A percentile compares a stretch with the other conserved stretches of the same genome.
phyloP scores from a whole-genome alignment of 2,888 invertebrate species.

The Diachrysia chrysitis region DNA sequence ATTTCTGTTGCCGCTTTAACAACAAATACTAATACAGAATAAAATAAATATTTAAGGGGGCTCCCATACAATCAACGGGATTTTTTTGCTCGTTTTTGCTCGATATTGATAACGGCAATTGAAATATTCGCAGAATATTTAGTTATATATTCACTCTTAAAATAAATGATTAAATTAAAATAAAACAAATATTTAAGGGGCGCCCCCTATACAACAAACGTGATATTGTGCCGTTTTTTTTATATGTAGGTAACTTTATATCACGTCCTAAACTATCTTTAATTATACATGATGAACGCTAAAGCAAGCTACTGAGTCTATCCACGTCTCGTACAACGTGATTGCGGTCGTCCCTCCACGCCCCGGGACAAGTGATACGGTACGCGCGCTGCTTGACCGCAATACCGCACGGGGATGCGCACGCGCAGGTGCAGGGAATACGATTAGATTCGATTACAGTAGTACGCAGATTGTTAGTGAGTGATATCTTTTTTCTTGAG shows the following conservation, averaged over 20 bases:
- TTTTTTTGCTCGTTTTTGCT: too few relatives aligned
- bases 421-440: conserved; percentile 36
- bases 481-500: neutral
- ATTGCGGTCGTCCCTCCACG: conserved; percentile 46
- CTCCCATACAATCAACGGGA: too few relatives aligned
- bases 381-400: conserved; percentile 50
- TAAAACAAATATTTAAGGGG: too few relatives aligned
- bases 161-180: too few relatives aligned
- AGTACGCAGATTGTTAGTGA: neutral
- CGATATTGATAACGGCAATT: too few relatives aligned
- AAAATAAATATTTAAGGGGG: too few relatives aligned
- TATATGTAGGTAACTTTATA: neutral
- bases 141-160: too few relatives aligned
- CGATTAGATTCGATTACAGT: conserved; percentile 28
- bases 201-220: too few relatives aligned
- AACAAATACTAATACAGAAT: too few relatives aligned
- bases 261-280: neutral
- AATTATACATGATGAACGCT: neutral
- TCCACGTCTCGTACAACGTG: conserved; percentile 50
- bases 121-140: too few relatives aligned
- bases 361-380: conserved; percentile 43
- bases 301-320: conserved; percentile 15
- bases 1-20: too few relatives aligned
- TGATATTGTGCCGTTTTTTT: too few relatives aligned
- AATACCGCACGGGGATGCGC: conserved; percentile 42